Conservation (phyloP, 2,113 vertebrate genomes). For the Athene cunicularia region DNA sequence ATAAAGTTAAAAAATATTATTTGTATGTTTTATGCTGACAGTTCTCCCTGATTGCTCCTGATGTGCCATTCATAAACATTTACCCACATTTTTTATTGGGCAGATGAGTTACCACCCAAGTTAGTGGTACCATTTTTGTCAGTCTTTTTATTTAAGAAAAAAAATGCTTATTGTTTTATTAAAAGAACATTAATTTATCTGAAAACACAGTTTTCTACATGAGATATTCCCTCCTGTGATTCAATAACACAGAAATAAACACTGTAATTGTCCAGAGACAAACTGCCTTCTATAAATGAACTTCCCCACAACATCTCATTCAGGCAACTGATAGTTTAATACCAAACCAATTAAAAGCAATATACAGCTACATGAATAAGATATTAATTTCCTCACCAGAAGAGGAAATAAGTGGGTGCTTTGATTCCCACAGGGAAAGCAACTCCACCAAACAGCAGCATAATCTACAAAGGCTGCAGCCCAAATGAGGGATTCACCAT, state of each 20-base stretch:
- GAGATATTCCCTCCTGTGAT: constrained; percentile 19
- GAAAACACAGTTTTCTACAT: not conserved
- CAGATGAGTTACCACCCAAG: not conserved
- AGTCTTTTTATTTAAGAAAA: not conserved
- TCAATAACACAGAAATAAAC: constrained; percentile 7
- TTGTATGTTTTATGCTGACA: not conserved
- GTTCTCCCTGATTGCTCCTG: not conserved
- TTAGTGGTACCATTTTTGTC: not conserved
- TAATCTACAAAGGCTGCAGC: constrained; percentile 28
- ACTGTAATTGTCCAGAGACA: constrained; percentile 23
- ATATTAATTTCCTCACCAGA: constrained; percentile 33
- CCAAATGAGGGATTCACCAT: not conserved
- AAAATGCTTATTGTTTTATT: not conserved
- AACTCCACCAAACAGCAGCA: not conserved
- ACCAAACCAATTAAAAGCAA: constrained; percentile 54
- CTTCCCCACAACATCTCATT: not conserved
- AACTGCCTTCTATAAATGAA: constrained; percentile 15
- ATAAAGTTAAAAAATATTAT: not conserved
- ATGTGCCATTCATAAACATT: not conserved
- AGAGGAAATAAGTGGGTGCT: not conserved
- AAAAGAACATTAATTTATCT: not conserved
- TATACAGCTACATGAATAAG: constrained; percentile 7
- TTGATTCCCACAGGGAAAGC: constrained; percentile 15
- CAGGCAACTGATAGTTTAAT: not conserved
- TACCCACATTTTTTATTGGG: not conserved